Conservation (phyloP, 2,888 invertebrate species). For the Platycnemis pennipes region DNA sequence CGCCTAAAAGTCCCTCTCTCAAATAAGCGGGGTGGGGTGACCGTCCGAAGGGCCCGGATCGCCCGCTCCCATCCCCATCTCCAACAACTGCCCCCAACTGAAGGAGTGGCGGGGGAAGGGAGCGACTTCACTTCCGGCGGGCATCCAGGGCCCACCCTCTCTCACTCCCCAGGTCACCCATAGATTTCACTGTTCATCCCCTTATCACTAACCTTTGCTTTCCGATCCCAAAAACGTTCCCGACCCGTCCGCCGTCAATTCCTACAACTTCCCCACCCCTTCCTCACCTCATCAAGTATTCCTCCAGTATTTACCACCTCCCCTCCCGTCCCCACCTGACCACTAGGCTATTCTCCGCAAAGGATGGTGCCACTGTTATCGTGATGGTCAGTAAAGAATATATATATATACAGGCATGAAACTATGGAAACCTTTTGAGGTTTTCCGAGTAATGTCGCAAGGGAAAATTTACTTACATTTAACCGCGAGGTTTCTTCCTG, state of each 20-base stretch:
- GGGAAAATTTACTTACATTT: no score
- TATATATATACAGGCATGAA: no score
- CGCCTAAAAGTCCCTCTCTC: constrained; percentile 18
- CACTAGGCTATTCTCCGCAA: no score
- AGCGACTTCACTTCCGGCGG: constrained; percentile 45
- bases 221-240: neutral
- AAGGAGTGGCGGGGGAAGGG: neutral
- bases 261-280: neutral
- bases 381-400: no score
- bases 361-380: no score
- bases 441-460: no score
- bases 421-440: no score
- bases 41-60: neutral
- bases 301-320: no score
- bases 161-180: neutral
- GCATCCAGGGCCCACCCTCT: neutral
- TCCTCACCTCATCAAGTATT: neutral
- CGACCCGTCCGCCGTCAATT: neutral
- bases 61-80: constrained; percentile 20
- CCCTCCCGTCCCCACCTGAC: no score
- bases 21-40: constrained; percentile 2
- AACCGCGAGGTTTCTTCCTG: no score
- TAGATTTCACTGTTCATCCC: neutral
- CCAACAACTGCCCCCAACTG: constrained; percentile 33
- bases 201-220: neutral